Evolutionary conservation across 2,888 invertebrate species (phyloP).

Genomic region (Cantharis rustica): DNA sequence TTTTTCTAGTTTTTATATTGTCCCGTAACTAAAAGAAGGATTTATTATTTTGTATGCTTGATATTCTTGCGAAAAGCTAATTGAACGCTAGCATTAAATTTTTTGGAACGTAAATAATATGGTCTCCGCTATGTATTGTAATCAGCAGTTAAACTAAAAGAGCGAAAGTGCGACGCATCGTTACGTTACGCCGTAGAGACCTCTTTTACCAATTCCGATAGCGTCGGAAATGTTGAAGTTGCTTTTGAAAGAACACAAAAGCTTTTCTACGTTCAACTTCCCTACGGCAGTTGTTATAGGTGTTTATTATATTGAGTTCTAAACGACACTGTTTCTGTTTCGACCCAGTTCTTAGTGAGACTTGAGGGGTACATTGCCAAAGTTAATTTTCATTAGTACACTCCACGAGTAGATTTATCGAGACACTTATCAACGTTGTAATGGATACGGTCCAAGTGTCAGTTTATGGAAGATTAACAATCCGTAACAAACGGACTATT

Average conservation of each 20-base stretch:
- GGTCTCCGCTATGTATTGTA: constrained; percentile 12
- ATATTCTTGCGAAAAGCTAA: not conserved
- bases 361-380: constrained; percentile 19
- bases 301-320: constrained; percentile 39
- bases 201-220: constrained; percentile 22
- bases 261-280: constrained; percentile 22
- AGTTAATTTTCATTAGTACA: constrained; percentile 41
- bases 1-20: too few relatives aligned
- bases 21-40: not conserved
- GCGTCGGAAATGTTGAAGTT: constrained; percentile 26
- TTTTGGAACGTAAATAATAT: constrained; percentile 19
- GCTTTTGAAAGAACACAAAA: constrained; percentile 23
- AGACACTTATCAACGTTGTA: constrained; percentile 34
- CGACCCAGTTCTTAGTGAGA: not conserved
- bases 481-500: constrained; percentile 36
- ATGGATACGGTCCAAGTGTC: constrained; percentile 35
- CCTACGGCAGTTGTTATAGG: constrained; percentile 32
- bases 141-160: constrained; percentile 29
- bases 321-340: constrained; percentile 35
- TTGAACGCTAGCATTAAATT: not conserved
- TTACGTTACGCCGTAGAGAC: constrained; percentile 15
- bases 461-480: constrained; percentile 38
- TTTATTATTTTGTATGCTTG: not conserved
- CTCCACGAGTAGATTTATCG: constrained; percentile 36
- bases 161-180: constrained; percentile 15